phyloP scores from a whole-genome alignment of 2,888 invertebrate species.

The Limnephilus rhombicus region DNA sequence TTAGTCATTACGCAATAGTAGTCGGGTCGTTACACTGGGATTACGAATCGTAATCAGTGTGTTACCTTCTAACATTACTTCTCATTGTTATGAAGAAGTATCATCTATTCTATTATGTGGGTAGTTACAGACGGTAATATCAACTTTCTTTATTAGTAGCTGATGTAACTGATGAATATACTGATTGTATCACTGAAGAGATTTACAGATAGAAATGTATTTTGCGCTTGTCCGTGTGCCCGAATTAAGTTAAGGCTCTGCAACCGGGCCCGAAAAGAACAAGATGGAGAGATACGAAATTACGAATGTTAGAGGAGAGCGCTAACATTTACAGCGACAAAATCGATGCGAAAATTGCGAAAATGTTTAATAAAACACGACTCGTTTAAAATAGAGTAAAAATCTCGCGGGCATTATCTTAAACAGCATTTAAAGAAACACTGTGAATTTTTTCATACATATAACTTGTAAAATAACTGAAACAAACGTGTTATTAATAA shows the following conservation, averaged over 20 bases:
- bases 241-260: background rate
- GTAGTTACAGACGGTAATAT: background rate
- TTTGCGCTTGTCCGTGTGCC: background rate
- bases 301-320: too few species aligned
- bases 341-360: too few species aligned
- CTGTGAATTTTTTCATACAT: too few species aligned
- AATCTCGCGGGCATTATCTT: too few species aligned
- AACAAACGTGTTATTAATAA: too few species aligned
- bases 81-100: background rate
- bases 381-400: too few species aligned
- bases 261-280: too few species aligned
- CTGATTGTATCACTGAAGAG: background rate
- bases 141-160: background rate
- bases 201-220: background rate
- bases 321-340: too few species aligned
- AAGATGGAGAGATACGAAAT: too few species aligned
- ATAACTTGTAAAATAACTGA: too few species aligned
- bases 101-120: background rate
- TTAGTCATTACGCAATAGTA: background rate
- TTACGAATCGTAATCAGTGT: background rate
- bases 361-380: too few species aligned
- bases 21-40: background rate
- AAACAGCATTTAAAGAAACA: too few species aligned
- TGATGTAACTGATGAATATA: background rate
- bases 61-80: background rate